Base-by-base conservation (phyloP, 2,797 vertebrate species). In the Megalops cyprinoides region DNA sequence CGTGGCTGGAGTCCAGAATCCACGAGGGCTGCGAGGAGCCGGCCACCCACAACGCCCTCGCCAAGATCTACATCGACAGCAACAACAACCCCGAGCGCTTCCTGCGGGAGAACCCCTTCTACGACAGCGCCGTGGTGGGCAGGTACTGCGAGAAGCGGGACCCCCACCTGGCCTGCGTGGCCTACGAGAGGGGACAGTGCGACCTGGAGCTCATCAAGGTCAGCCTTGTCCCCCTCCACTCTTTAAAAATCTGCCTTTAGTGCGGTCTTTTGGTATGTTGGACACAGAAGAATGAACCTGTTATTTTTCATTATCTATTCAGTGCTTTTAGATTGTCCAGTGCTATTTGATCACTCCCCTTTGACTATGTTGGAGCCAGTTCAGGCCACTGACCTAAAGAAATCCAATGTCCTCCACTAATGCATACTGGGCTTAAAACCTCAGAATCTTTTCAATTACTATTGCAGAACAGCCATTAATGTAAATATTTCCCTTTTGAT, bases 71-170 rank as follows among this genome's bases (percentile, higher is more conserved):
- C 93, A 99, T 99, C 0, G 98, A 99, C 89, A 99, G 98, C 92
- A 99, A 99, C 92, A 99, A 99, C 90, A 99, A 99, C 91, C 98
- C 98, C 0, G 98, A 99, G 80, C 95, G 98, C 62, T 99, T 99
- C 92, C 94, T 99, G 85, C 95, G 97, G 74, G 98, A 99, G 92
- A 99, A 99, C 84, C 98, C 98, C 0, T 99, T 90, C 86, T 99
- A 99, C 0, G 98, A 99, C 85, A 99, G 98, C 79, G 96, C 97
- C 0, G 97, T 99, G 87, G 98, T 99, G 87, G 98, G 98, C 82
- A 98, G 98, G 85, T 99, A 99, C 92, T 99, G 98, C 48, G 98
- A 99, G 93, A 99, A 99, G 91, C 95, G 98, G 90, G 98, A 99
- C 89, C 98, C 98, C 18, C 98, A 99, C 88, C 92, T 99, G 89